Conservation (phyloP, 2,113 vertebrate genomes). For the Siniperca chuatsi region DNA sequence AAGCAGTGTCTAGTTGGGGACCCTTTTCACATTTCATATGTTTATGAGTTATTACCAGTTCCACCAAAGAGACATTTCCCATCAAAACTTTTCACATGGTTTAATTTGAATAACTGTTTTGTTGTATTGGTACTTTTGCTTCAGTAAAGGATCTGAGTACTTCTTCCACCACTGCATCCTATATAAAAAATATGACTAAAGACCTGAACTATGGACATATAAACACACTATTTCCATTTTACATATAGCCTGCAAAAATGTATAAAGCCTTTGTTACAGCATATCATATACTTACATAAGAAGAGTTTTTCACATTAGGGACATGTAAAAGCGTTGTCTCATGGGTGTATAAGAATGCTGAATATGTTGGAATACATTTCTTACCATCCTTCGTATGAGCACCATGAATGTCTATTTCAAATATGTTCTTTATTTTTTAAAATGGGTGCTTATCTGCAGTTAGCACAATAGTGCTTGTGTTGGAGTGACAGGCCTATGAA, state of each 20-base stretch:
- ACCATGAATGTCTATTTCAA: slow-evolving; percentile 21
- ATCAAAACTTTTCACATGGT: background rate
- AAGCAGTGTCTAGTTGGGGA: background rate
- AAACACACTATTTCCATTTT: slow-evolving; percentile 5
- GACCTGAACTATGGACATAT: background rate
- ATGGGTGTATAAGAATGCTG: background rate
- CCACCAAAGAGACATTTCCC: background rate
- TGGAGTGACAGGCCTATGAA: slow-evolving; percentile 37
- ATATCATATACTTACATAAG: background rate
- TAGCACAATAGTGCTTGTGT: slow-evolving; percentile 23
- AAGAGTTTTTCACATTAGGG: background rate
- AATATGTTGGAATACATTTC: background rate
- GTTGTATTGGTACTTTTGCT: background rate
- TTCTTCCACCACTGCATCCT: background rate
- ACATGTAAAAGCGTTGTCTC: background rate
- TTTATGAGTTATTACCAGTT: background rate
- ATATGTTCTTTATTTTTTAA: slow-evolving; percentile 27
- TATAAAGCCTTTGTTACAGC: background rate
- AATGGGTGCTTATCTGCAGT: slow-evolving; percentile 24
- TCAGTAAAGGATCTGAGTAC: background rate
- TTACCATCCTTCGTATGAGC: slow-evolving; percentile 16
- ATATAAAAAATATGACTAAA: background rate
- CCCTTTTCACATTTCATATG: background rate
- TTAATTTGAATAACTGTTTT: background rate
- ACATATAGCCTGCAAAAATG: background rate